phyloP scores from a whole-genome alignment of 2,888 invertebrate species.

The Hypena proboscidalis region DNA sequence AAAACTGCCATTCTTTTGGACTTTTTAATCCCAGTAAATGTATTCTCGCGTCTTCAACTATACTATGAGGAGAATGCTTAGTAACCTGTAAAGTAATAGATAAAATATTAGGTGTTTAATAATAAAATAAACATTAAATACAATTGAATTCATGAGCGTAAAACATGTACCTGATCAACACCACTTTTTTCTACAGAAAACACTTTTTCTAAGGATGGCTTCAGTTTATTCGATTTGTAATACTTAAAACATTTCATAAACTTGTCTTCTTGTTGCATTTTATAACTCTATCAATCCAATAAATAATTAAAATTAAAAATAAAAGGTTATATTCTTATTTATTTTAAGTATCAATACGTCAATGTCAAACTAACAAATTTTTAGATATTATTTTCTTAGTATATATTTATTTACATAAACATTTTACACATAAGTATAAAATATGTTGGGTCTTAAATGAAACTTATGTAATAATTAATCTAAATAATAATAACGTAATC shows the following conservation, averaged over 20 bases:
- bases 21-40: conserved; percentile 58
- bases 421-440: too few species aligned
- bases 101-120: background rate
- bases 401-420: too few species aligned
- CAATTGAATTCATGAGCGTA: too few species aligned
- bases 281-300: too few species aligned
- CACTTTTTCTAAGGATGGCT: conserved; percentile 87
- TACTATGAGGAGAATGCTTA: conserved; percentile 6
- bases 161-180: conserved; percentile 45
- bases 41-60: conserved; percentile 51
- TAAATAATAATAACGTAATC: too few species aligned
- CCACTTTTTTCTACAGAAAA: conserved; percentile 76
- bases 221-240: conserved; percentile 89
- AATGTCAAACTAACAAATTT: too few species aligned
- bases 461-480: too few species aligned
- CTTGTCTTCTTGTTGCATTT: conserved; percentile 43
- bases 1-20: conserved; percentile 86
- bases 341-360: too few species aligned
- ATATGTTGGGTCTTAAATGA: too few species aligned
- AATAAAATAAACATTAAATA: background rate
- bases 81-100: conserved; percentile 25
- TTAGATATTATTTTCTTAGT: too few species aligned
- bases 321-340: background rate
- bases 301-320: too few species aligned
- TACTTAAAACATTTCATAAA: conserved; percentile 92